Evolutionary conservation across 2,113 vertebrate species (phyloP), one percentile per base, ranked within the genome.

Genomic region (Thymallus thymallus): DNA sequence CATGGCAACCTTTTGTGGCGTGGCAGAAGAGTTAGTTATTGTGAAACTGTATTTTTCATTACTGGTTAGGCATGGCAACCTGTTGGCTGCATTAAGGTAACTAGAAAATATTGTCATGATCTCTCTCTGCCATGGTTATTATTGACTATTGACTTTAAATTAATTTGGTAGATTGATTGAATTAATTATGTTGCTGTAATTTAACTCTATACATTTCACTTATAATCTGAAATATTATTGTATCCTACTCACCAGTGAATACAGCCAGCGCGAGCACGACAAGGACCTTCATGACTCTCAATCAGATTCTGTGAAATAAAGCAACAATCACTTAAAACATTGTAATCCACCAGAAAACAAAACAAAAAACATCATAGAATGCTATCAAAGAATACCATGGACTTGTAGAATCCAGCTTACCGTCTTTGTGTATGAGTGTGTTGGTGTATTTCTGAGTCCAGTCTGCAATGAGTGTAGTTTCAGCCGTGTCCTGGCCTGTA

Each of bases 271-370:
- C 64, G 61, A 88, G 79, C 32, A 91, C 80, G 76, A 56, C 87
- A 20, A 90, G 73, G 84, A 90, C 82, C 86, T 89, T 92, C 91
- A 93, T 41, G 35, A 41, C 9, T 93, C 84, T 67, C 16, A 81
- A 5, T 76, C 58, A 55, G 58, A 81, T 66, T 77, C 79, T 80
- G 23, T 6, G 56, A n/a, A 72, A 61, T 13, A 23, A 56, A 58
- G 6, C 20, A n/a, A 68, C 13, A 64, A 66, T 51, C 29, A 29
- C n/a, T 18, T 55, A 55, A 14, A 55, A 1, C 20, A 4, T 55
- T 18, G 13, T 55, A 55, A 14, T 24, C 60, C 60, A 61, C 22
- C 9, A n/a, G 60, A n/a, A 24, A 61, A 22, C 1, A 26, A 1
- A 26, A 26, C 26, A n/a, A n/a, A 61, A n/a, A 24, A 3, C 3